phyloP scores from a whole-genome alignment of 1,140 invertebrate species.

The Leptopilina clavipes region DNA sequence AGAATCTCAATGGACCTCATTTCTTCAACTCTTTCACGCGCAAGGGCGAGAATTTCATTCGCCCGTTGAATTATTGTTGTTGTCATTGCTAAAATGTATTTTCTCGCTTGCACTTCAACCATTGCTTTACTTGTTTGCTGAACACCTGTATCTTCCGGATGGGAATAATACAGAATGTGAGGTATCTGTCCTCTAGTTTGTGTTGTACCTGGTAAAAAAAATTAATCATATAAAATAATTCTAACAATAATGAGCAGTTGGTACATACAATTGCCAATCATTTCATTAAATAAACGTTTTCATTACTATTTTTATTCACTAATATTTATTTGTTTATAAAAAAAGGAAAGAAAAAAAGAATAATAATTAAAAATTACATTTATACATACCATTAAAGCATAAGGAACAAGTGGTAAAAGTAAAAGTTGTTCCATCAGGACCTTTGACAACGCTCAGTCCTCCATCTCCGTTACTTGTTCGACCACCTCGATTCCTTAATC shows the following conservation, averaged over 20 bases:
- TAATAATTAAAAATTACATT: neutral
- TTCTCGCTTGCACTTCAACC: conserved; percentile 83
- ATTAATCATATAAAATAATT: neutral
- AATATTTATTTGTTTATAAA: no score
- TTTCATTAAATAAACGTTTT: no score
- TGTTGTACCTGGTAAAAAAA: conserved; percentile 77
- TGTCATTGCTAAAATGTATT: conserved; percentile 83
- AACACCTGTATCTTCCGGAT: conserved; percentile 77
- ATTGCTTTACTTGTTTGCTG: conserved; percentile 80
- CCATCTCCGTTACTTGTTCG: conserved; percentile 95
- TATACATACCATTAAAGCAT: conserved; percentile 89
- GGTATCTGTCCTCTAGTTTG: conserved; percentile 96
- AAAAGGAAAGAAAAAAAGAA: no score
- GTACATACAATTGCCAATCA: no score
- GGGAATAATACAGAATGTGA: conserved; percentile 91
- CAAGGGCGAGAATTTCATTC: conserved; percentile 83
- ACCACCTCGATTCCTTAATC: conserved; percentile 92
- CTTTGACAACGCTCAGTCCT: conserved; percentile 89
- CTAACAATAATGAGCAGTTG: no score
- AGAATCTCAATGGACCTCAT: conserved; percentile 76
- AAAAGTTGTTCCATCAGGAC: conserved; percentile 94
- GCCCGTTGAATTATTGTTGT: conserved; percentile 83
- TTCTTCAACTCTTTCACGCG: conserved; percentile 80
- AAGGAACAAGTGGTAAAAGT: conserved; percentile 94
- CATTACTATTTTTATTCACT: no score